These are phyloP conservation scores for Sesia apiformis DNA, from an alignment of 2,888 invertebrate genomes.

Conservation along the genomic window DNA sequence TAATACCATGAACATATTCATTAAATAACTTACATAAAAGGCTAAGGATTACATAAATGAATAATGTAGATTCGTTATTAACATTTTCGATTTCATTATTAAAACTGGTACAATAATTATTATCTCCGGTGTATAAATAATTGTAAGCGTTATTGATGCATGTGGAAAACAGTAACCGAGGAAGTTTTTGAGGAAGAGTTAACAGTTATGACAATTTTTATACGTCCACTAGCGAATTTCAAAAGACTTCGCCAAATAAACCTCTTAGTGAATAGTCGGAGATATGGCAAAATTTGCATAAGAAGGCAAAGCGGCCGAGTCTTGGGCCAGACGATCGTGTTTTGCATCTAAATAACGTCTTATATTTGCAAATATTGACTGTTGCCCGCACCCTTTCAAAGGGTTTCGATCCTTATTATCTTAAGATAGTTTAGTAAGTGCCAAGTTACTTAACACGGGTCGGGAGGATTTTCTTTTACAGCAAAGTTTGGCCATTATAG, in stretches of 20 bases:
- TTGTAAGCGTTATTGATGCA: too few species aligned
- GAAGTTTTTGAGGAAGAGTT: constrained; percentile 8
- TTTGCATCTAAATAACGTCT: constrained; percentile 70
- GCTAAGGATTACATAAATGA: too few species aligned
- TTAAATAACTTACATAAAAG: too few species aligned
- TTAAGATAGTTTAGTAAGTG: constrained; percentile 58
- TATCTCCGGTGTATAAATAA: too few species aligned
- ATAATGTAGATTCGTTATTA: too few species aligned
- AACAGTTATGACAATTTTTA: constrained; percentile 65
- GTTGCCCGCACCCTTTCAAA: constrained; percentile 57
- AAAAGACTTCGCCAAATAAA: constrained; percentile 57
- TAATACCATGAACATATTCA: too few species aligned
- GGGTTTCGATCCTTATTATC: constrained; percentile 57
- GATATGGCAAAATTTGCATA: constrained; percentile 63
- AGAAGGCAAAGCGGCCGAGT: constrained; percentile 47
- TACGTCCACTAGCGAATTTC: constrained; percentile 45
- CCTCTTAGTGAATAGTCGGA: constrained; percentile 57
- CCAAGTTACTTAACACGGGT: constrained; percentile 44
- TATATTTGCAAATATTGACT: constrained; percentile 73
- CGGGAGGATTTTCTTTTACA: constrained; percentile 13
- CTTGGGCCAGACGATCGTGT: constrained; percentile 56
- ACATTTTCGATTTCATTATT: too few species aligned
- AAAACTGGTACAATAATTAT: too few species aligned
- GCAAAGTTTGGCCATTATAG: constrained; percentile 16
- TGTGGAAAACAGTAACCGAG: too few species aligned